Evolutionary conservation across 1,140 invertebrate genomes (phyloP).

Genomic region (Rhyzopertha dominica): DNA sequence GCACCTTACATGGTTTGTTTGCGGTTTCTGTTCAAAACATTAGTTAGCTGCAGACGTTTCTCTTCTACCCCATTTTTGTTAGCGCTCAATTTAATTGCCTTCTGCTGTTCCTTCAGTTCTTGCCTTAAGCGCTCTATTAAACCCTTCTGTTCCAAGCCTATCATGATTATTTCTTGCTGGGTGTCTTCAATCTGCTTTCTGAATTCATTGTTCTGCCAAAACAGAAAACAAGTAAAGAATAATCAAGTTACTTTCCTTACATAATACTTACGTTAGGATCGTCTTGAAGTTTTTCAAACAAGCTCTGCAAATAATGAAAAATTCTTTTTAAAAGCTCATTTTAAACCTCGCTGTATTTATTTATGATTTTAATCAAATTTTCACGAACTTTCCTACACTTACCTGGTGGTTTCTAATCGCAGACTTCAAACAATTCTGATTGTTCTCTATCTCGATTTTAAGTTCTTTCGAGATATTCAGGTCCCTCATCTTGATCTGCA

Average conservation of each 20-base stretch:
- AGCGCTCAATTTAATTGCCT: conserved; percentile 29
- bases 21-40: conserved; percentile 34
- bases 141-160: conserved; percentile 46
- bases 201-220: conserved; percentile 36
- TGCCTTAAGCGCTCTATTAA: conserved; percentile 37
- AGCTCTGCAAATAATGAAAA: conserved; percentile 15
- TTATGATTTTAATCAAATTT: conserved; percentile 9
- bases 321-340: conserved; percentile 7
- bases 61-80: conserved; percentile 37
- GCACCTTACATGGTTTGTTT: conserved; percentile 43
- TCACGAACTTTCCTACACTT: conserved; percentile 36
- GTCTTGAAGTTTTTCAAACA: conserved; percentile 7
- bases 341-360: neutral
- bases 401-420: conserved; percentile 65
- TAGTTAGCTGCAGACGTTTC: conserved; percentile 32
- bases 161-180: conserved; percentile 51
- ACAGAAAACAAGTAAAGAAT: conserved; percentile 6
- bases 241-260: conserved; percentile 10
- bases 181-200: conserved; percentile 51
- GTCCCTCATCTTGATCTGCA: conserved; percentile 39
- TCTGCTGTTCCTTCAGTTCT: conserved; percentile 35
- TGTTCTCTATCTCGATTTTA: conserved; percentile 57
- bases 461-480: conserved; percentile 63
- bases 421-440: conserved; percentile 60
- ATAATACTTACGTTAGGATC: conserved; percentile 13